These are phyloP conservation scores for Conistra vaccinii DNA, from an alignment of 2,888 invertebrate genomes.

Conservation along the genomic window DNA sequence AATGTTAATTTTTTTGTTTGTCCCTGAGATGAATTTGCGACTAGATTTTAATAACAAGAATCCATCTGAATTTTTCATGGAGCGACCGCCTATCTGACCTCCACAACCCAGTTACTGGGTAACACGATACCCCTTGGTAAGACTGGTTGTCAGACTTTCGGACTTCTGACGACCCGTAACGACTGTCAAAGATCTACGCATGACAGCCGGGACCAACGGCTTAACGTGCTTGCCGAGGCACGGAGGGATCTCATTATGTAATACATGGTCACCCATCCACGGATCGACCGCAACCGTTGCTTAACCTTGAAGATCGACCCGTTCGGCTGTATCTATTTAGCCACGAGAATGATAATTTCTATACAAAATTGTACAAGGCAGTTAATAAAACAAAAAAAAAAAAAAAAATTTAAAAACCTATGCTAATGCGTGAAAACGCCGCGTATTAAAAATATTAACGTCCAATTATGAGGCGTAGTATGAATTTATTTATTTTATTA, in stretches of 20 bases:
- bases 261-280: neutral
- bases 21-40: no score
- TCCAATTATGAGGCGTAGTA: constrained; percentile 29
- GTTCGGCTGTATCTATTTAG: neutral
- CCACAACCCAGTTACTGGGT: no score
- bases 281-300: no score
- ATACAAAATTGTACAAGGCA: constrained; percentile 26
- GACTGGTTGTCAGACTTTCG: neutral
- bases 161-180: neutral
- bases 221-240: neutral
- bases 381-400: neutral
- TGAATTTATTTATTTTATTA: constrained; percentile 29
- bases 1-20: no score
- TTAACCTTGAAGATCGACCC: neutral
- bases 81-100: no score
- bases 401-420: constrained; percentile 37
- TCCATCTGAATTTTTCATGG: no score
- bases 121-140: neutral
- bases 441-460: constrained; percentile 56
- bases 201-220: no score
- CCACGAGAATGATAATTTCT: constrained; percentile 1
- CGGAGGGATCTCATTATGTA: neutral
- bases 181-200: neutral
- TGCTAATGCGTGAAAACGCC: constrained; percentile 32
- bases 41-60: no score